Evolutionary conservation across 1,140 invertebrate genomes (phyloP), one percentile per base, ranked within the genome.

Genomic region (Ladona fulva): DNA sequence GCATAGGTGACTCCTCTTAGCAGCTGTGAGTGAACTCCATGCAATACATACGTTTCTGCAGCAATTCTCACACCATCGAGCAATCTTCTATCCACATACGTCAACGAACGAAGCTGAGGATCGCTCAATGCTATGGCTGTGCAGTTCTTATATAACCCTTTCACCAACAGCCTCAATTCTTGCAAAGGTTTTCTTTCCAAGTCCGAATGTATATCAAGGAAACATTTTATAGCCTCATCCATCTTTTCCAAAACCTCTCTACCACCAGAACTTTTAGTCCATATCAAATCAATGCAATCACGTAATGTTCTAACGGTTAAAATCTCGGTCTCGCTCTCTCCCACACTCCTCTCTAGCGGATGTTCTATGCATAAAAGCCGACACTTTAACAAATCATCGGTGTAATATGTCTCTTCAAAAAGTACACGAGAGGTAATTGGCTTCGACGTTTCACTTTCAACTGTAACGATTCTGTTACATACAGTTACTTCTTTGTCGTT

Each of bases 361-460:
- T 84, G 86, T 82, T 93, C 92, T 66, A 95, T 88, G 83, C 94
- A 96, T 86, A 94, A 90, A 74, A 95, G 88, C 82, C 89, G 89
- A 85, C 94, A 95, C 84, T 93, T 94, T 25, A 89, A 86, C 79
- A 89, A 87, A 80, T 91, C 89, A 79, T 90, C 88, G 22, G 91
- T 92, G 83, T 95, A 95, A 84, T 93, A 95, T 42, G 92, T 94
- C 86, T 96, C 94, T 84, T 94, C 91, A 86, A 95, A 96, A 11
- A 95, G 84, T 81, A 95, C 89, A 77, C 89, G 88, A 73, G 92
- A 88, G 78, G 87, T 84, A 83, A 82, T 81, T 79, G 85, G 82
- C n/a, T 74, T 76, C 74, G 84, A 82, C 6, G 82, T 80, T 16
- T 80, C 81, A 74, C 82, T 79, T 76, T 82, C 87, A 7, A 91